Percentiles rank a stretch among this genome's conserved stretches.
These are phyloP conservation scores for Brachionus calyciflorus DNA, from an alignment of 1,140 invertebrate species.

Conservation along the genomic window DNA sequence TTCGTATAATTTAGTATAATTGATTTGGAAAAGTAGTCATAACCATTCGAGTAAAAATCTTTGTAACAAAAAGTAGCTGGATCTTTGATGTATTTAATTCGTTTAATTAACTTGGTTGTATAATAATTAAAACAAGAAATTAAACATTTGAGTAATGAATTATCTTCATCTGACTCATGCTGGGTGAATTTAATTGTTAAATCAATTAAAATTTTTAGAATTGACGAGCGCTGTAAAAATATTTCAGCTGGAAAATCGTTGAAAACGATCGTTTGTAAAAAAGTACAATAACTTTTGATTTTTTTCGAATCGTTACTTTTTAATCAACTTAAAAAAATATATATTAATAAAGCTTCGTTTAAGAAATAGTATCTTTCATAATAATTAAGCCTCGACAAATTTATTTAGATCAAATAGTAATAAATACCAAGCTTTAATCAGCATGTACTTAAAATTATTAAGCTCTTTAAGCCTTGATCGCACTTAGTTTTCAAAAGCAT, in stretches of 20 bases:
- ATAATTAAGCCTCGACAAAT: too few relatives aligned
- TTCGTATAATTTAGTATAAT: neutral
- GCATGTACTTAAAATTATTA: too few relatives aligned
- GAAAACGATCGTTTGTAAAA: slow-evolving; percentile 59
- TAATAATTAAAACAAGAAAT: slow-evolving; percentile 21
- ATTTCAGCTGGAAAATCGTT: slow-evolving; percentile 61
- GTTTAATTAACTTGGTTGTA: neutral
- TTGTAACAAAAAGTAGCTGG: slow-evolving; percentile 10
- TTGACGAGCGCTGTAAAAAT: slow-evolving; percentile 59
- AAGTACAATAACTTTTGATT: slow-evolving; percentile 57
- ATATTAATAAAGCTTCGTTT: neutral
- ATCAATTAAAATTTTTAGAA: slow-evolving; percentile 52
- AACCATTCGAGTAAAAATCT: slow-evolving; percentile 11
- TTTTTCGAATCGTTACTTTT: slow-evolving; percentile 53
- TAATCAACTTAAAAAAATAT: slow-evolving; percentile 53
- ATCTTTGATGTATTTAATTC: neutral
- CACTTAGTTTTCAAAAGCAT: too few relatives aligned
- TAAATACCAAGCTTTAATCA: too few relatives aligned
- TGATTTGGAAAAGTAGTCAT: slow-evolving; percentile 26
- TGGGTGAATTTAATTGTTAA: neutral
- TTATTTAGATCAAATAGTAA: too few relatives aligned
- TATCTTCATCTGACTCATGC: slow-evolving; percentile 11
- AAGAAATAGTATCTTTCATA: neutral
- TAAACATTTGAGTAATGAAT: neutral
- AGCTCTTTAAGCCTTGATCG: too few relatives aligned